These are phyloP conservation scores for Hyposoter dolosus DNA, from an alignment of 2,888 invertebrate species.

Conservation along the genomic window DNA sequence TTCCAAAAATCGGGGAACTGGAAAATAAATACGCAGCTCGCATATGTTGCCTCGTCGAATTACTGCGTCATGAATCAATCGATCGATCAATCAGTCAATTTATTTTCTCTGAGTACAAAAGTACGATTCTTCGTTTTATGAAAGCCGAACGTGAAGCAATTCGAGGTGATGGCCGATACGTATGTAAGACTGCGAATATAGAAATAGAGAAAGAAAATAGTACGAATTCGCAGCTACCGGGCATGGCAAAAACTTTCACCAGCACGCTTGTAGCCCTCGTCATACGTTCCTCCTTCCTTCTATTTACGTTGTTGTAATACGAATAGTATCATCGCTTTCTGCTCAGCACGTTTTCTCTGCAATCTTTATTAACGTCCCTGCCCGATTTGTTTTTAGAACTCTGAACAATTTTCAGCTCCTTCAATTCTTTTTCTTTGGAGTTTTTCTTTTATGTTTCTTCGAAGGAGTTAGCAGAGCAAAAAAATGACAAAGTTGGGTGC, in stretches of 20 bases:
- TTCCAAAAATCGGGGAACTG: too few relatives aligned
- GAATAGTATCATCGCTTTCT: not conserved
- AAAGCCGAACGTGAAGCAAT: constrained; percentile 21
- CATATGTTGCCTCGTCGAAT: too few relatives aligned
- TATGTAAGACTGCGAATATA: constrained; percentile 38
- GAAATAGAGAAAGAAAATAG: constrained; percentile 2
- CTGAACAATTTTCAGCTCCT: not conserved
- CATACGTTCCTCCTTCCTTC: not conserved
- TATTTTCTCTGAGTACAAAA: too few relatives aligned
- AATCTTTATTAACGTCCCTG: not conserved
- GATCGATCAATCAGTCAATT: too few relatives aligned
- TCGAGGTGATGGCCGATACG: constrained; percentile 34
- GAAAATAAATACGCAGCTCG: too few relatives aligned
- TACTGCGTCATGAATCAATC: too few relatives aligned
- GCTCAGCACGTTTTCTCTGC: not conserved
- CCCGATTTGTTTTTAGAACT: not conserved
- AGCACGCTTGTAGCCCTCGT: not conserved
- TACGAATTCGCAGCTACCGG: constrained; percentile 17
- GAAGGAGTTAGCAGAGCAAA: not conserved
- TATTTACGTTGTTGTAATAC: too few relatives aligned
- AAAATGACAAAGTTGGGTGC: not conserved
- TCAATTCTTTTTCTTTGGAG: not conserved
- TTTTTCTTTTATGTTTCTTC: not conserved
- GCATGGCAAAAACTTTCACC: constrained; percentile 44
- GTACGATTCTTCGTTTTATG: too few relatives aligned